These are phyloP conservation scores for Odobenus rosmarus DNA, from an alignment of 2,113 vertebrate species.

Conservation along the genomic window DNA sequence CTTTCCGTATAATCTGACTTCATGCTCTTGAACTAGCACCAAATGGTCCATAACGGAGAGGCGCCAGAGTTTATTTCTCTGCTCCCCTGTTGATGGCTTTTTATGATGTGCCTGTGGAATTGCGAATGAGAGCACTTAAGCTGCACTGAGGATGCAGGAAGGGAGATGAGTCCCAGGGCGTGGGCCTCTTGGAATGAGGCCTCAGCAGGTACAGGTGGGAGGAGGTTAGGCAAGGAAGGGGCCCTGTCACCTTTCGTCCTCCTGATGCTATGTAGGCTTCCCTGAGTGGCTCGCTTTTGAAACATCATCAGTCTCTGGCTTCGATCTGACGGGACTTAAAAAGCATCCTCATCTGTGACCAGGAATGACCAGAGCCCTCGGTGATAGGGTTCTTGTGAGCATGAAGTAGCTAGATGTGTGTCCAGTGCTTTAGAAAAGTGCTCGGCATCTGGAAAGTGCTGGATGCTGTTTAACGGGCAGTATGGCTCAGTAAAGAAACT, in stretches of 20 bases:
- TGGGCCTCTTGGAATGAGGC: not conserved
- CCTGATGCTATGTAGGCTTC: not conserved
- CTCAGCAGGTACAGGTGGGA: fast-evolving
- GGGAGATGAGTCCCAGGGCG: not conserved
- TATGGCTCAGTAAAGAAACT: not conserved
- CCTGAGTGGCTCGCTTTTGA: not conserved
- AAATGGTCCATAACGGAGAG: not conserved
- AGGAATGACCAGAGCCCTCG: too few relatives aligned
- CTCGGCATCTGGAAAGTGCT: not conserved
- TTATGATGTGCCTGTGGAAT: not conserved
- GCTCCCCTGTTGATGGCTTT: not conserved
- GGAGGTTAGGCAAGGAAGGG: too few relatives aligned
- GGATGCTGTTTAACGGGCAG: fast-evolving
- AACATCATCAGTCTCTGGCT: fast-evolving
- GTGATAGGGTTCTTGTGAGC: not conserved
- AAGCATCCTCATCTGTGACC: not conserved
- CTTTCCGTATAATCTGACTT: not conserved
- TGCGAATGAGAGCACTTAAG: not conserved
- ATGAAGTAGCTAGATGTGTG: fast-evolving
- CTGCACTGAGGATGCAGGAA: fast-evolving
- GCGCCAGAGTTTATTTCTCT: not conserved
- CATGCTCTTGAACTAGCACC: not conserved
- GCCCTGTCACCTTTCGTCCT: fast-evolving
- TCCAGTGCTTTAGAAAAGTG: not conserved
- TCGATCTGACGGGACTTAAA: not conserved